Evolutionary conservation across 2,797 vertebrate species (phyloP).

Genomic region (Emydoidea blandingii): DNA sequence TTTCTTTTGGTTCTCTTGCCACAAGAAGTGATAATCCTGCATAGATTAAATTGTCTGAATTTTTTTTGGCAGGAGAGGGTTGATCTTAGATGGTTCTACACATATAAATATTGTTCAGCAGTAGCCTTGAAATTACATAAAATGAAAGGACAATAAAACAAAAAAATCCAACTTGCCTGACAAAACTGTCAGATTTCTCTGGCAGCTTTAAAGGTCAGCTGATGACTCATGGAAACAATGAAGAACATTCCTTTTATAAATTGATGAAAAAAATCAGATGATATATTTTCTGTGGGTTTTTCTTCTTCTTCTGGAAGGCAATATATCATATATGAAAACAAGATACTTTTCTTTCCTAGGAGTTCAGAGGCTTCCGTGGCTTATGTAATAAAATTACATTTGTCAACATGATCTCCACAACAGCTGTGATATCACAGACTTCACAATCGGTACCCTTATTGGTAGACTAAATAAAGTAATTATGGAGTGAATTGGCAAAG

Average conservation of each 20-base stretch:
- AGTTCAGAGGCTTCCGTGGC: neutral
- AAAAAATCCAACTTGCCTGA: neutral
- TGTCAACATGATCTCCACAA: neutral
- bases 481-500: neutral
- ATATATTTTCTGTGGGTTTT: neutral
- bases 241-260: neutral
- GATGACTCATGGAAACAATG: neutral
- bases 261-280: neutral
- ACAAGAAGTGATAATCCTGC: conserved; percentile 12
- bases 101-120: neutral
- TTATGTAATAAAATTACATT: neutral
- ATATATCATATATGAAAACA: neutral
- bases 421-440: neutral
- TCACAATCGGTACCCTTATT: neutral
- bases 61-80: neutral
- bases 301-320: neutral
- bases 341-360: neutral
- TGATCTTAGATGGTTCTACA: conserved; percentile 12
- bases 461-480: neutral
- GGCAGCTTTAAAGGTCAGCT: conserved; percentile 28
- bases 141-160: conserved; percentile 9
- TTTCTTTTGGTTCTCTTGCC: neutral
- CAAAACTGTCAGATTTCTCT: neutral
- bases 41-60: neutral
- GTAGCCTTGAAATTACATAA: conserved; percentile 20